Conservation (phyloP, 2,113 vertebrate species). For the Etheostoma cragini region DNA sequence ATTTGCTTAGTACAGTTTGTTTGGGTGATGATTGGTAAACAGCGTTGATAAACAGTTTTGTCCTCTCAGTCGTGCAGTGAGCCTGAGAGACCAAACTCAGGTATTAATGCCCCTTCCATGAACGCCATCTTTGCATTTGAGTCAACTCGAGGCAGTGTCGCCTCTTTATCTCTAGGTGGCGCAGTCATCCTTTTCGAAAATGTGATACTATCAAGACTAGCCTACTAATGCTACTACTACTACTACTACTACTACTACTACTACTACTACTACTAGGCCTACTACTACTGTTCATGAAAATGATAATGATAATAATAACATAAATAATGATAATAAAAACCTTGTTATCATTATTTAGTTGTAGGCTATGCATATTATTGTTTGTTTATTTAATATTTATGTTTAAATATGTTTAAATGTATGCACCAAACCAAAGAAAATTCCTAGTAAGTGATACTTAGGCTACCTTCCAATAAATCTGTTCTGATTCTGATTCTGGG, state of each 20-base stretch:
- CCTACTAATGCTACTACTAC: background rate
- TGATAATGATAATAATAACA: background rate
- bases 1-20: background rate
- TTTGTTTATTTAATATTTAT: no score
- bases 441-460: no score
- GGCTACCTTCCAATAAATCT: no score
- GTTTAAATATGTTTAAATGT: no score
- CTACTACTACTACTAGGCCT: background rate
- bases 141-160: background rate
- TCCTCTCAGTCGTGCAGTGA: accelerated
- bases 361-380: no score
- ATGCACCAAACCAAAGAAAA: no score
- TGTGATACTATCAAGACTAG: background rate
- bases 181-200: conserved; percentile 11
- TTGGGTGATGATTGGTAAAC: background rate
- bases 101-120: accelerated
- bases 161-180: conserved; percentile 45
- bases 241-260: background rate
- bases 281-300: background rate
- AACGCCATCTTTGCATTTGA: conserved; percentile 37
- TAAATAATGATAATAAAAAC: background rate
- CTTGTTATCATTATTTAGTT: no score
- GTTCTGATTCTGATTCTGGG: no score
- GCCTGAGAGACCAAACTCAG: conserved; percentile 8
- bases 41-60: accelerated